Evolutionary conservation across 2,888 invertebrate species (phyloP).

Genomic region (Lasioglossum leucozonium): DNA sequence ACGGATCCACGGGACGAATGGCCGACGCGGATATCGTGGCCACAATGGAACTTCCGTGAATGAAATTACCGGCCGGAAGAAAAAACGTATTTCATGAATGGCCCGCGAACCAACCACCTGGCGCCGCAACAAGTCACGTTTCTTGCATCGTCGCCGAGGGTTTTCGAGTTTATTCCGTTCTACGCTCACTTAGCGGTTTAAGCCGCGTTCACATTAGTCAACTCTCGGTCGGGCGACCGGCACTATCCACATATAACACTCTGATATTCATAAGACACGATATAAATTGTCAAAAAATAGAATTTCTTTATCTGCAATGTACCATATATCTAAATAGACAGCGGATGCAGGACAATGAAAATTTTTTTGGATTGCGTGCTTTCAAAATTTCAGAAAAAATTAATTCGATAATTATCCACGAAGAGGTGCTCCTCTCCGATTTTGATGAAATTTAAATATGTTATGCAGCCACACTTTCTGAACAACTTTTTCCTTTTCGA

Average conservation of each 20-base stretch:
- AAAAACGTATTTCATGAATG: constrained; percentile 33
- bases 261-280: background rate
- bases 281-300: background rate
- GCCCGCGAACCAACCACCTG: constrained; percentile 23
- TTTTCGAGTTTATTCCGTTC: background rate
- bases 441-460: no score
- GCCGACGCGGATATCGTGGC: constrained; percentile 48
- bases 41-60: constrained; percentile 39
- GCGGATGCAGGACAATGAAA: no score
- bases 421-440: no score
- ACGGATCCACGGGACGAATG: constrained; percentile 41
- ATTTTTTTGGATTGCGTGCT: no score
- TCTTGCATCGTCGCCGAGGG: background rate
- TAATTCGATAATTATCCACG: no score
- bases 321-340: no score
- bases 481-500: no score
- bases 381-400: no score
- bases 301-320: background rate
- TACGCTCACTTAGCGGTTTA: background rate
- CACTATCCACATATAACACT: background rate
- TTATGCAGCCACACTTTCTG: no score
- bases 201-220: background rate
- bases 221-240: background rate
- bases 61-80: constrained; percentile 12
- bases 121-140: constrained; percentile 27